A percentile compares a stretch with the other conserved stretches of the same genome.
phyloP scores from a whole-genome alignment of 2,113 vertebrate genomes.

The Cariama cristata region DNA sequence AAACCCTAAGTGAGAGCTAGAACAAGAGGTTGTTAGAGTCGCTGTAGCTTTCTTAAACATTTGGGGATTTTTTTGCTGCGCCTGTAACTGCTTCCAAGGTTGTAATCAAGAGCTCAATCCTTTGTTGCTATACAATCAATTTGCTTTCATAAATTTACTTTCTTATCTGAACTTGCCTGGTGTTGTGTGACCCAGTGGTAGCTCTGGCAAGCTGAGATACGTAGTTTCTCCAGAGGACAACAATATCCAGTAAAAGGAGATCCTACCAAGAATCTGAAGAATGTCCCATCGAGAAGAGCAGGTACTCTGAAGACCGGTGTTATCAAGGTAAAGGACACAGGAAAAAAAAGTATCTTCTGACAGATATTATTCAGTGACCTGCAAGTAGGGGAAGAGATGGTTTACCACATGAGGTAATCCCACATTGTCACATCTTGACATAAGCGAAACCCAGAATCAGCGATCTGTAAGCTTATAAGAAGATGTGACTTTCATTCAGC shows the following conservation, averaged over 20 bases:
- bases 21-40: neutral
- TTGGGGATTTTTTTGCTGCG: neutral
- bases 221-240: neutral
- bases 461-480: neutral
- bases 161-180: neutral
- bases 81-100: neutral
- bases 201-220: neutral
- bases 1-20: neutral
- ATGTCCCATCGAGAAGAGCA: neutral
- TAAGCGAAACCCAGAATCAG: neutral
- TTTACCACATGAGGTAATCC: neutral
- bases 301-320: neutral
- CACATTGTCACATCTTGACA: neutral
- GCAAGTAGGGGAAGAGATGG: neutral
- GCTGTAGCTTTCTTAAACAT: neutral
- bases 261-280: neutral
- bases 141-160: neutral
- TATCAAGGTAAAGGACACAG: neutral
- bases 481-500: neutral
- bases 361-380: neutral
- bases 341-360: neutral
- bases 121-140: neutral
- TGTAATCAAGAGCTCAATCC: neutral
- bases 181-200: neutral
- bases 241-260: neutral